phyloP scores from a whole-genome alignment of 1,140 invertebrate genomes.

The Leptinotarsa lineolata region DNA sequence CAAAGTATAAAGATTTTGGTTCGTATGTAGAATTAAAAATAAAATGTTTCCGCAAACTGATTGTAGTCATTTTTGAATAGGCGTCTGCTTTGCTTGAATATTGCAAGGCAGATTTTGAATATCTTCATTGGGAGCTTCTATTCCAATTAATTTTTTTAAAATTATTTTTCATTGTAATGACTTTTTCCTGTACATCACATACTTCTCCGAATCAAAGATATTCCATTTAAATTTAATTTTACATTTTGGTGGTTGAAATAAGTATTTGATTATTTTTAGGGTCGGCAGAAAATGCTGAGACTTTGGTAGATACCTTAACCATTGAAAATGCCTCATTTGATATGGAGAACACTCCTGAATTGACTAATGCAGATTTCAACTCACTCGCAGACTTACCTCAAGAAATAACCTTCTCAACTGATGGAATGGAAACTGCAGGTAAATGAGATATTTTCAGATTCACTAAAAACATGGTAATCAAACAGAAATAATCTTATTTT shows the following conservation, averaged over 20 bases:
- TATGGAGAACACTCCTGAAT: conserved; percentile 31
- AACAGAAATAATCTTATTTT: background rate
- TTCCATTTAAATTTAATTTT: too few species aligned
- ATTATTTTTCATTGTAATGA: too few species aligned
- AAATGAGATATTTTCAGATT: conserved; percentile 1
- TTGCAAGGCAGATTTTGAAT: background rate
- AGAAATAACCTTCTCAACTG: conserved; percentile 39
- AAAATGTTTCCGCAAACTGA: too few species aligned
- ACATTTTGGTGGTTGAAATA: background rate
- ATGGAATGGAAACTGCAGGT: conserved; percentile 49
- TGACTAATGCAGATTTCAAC: conserved; percentile 42
- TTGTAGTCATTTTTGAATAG: conserved; percentile 13
- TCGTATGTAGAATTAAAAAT: background rate
- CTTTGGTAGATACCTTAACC: conserved; percentile 41
- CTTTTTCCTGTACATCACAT: too few species aligned
- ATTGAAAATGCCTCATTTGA: conserved; percentile 40
- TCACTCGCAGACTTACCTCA: conserved; percentile 46
- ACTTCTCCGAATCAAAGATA: too few species aligned
- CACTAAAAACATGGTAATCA: background rate
- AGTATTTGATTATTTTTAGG: background rate
- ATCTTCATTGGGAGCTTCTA: background rate
- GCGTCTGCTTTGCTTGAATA: conserved; percentile 3
- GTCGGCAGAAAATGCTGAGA: conserved; percentile 24
- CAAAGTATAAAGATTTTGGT: background rate
- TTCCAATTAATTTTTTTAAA: too few species aligned